Percentiles rank a stretch among this genome's conserved stretches.
These are phyloP conservation scores for Cylindroiulus punctatus DNA, from an alignment of 2,888 invertebrate genomes.

Conservation along the genomic window DNA sequence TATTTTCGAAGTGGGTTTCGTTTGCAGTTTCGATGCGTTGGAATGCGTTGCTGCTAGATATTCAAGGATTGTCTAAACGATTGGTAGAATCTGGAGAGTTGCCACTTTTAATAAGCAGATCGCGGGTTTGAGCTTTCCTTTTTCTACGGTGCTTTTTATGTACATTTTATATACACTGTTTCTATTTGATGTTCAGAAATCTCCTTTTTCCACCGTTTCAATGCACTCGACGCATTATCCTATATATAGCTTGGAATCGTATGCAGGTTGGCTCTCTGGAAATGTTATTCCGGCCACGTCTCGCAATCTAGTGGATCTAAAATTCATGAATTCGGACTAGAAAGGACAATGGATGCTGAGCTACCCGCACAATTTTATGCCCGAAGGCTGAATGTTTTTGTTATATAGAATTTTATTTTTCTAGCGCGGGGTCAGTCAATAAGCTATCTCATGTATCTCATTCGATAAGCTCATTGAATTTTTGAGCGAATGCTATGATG, in stretches of 20 bases:
- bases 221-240: slow-evolving; percentile 10
- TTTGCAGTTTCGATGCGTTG: background rate
- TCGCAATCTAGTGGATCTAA: slow-evolving; percentile 49
- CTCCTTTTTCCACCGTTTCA: background rate
- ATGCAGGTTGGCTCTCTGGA: background rate
- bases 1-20: background rate
- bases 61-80: slow-evolving; percentile 1
- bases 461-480: slow-evolving; percentile 34
- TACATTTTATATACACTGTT: slow-evolving; percentile 29
- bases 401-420: slow-evolving; percentile 13
- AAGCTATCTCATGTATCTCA: slow-evolving; percentile 22
- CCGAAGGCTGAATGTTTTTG: slow-evolving; percentile 23
- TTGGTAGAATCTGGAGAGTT: slow-evolving; percentile 37
- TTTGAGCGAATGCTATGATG: slow-evolving; percentile 20
- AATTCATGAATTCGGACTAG: slow-evolving; percentile 47
- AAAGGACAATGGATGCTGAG: slow-evolving; percentile 46
- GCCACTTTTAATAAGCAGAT: slow-evolving; percentile 34
- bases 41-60: background rate
- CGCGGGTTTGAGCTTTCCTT: background rate
- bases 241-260: background rate
- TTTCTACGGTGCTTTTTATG: slow-evolving; percentile 22
- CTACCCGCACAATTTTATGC: slow-evolving; percentile 30
- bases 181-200: slow-evolving; percentile 33
- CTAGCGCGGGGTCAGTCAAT: slow-evolving; percentile 13
- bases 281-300: slow-evolving; percentile 46